phyloP scores from a whole-genome alignment of 2,113 vertebrate species.

The Hylia prasina region DNA sequence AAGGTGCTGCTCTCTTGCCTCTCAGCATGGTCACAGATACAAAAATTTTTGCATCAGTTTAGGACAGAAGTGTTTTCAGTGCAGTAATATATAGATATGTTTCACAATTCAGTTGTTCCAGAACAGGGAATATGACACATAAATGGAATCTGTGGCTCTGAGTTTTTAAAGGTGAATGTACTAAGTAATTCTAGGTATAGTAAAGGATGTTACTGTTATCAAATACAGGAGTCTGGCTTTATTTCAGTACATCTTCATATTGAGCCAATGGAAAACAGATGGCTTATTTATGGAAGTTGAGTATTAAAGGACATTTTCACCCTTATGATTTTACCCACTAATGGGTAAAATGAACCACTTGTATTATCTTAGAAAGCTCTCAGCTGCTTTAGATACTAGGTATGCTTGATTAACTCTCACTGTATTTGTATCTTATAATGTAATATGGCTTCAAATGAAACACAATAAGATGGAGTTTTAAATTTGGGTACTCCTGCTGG shows the following conservation, averaged over 20 bases:
- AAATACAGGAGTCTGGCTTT: not conserved
- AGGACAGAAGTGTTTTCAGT: not conserved
- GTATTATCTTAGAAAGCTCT: slow-evolving; percentile 44
- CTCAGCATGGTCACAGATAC: not conserved
- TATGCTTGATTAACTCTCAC: slow-evolving; percentile 56
- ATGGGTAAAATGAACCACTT: slow-evolving; percentile 68
- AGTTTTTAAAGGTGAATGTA: not conserved
- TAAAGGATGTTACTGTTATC: not conserved
- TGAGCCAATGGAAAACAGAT: slow-evolving; percentile 76
- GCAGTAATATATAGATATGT: not conserved
- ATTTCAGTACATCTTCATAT: slow-evolving; percentile 36
- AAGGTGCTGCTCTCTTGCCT: not conserved
- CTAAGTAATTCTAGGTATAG: not conserved
- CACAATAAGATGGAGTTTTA: not conserved
- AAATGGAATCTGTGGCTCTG: not conserved
- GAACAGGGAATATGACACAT: not conserved
- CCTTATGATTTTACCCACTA: slow-evolving; percentile 68
- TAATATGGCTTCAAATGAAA: not conserved
- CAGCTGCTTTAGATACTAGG: slow-evolving; percentile 62
- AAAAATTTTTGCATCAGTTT: not conserved
- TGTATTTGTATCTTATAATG: slow-evolving; percentile 29
- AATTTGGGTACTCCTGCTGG: not conserved
- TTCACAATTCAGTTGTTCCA: not conserved
- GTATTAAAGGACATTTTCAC: slow-evolving; percentile 71
- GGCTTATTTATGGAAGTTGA: slow-evolving; percentile 57